Conservation (phyloP, 2,888 invertebrate species). For the Catocala sponsa region DNA sequence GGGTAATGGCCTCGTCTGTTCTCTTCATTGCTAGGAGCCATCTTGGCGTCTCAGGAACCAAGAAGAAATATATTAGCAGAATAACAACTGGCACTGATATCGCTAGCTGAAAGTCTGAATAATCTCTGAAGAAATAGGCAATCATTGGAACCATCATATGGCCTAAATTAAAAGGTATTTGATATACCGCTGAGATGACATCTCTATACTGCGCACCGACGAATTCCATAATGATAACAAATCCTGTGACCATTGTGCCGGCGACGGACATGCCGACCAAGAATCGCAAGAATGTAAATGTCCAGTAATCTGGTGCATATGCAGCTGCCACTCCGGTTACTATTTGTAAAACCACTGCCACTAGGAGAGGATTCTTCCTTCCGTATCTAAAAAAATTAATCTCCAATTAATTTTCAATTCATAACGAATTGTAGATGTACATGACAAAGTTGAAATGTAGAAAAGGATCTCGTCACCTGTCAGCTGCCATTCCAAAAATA, state of each 20-base stretch:
- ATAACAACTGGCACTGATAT: conserved; percentile 89
- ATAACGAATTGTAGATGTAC: too few species aligned
- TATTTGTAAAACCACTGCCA: conserved; percentile 92
- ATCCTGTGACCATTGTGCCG: conserved; percentile 92
- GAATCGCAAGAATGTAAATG: conserved; percentile 90
- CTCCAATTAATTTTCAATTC: too few species aligned
- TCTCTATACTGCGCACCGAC: conserved; percentile 88
- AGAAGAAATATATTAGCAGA: conserved; percentile 89
- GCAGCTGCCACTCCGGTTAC: conserved; percentile 90
- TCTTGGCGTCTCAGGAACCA: conserved; percentile 93
- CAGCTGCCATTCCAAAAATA: conserved; percentile 91
- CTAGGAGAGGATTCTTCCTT: conserved; percentile 91
- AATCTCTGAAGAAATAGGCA: conserved; percentile 90
- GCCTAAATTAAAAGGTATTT: conserved; percentile 91
- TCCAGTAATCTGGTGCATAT: conserved; percentile 88
- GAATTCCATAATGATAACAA: conserved; percentile 90
- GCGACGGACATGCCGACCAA: conserved; percentile 92
- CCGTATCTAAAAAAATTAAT: conserved; percentile 90
- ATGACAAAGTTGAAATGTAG: too few species aligned
- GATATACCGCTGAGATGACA: conserved; percentile 89
- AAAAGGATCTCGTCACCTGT: conserved; percentile 86
- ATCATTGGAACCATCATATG: conserved; percentile 89
- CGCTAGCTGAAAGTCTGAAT: conserved; percentile 90
- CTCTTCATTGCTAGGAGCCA: conserved; percentile 92
- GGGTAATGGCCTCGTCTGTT: conserved; percentile 89